Evolutionary conservation across 1,140 invertebrate genomes (phyloP).

Genomic region (Neotoxoptera formosana): DNA sequence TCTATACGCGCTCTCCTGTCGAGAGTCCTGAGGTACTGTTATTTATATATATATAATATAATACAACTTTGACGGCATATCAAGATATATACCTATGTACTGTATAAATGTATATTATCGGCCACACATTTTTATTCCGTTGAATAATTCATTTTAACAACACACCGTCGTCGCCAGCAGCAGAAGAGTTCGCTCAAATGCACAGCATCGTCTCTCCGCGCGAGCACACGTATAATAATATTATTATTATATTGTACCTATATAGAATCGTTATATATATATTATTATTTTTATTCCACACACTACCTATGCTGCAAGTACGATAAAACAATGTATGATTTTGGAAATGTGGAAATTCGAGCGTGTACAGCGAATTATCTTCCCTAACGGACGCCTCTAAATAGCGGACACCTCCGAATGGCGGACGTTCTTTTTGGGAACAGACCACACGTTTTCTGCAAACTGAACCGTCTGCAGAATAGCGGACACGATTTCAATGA

Average conservation of each 20-base stretch:
- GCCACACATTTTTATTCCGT: constrained; percentile 48
- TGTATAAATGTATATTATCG: constrained; percentile 30
- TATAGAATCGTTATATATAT: background rate
- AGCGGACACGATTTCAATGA: too few species aligned
- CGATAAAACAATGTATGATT: too few species aligned
- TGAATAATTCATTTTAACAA: constrained; percentile 53
- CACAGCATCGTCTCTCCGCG: background rate
- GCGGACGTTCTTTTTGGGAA: too few species aligned
- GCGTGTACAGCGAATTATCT: too few species aligned
- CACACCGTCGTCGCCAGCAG: too few species aligned
- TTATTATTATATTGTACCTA: background rate
- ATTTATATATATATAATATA: background rate
- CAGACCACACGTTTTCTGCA: too few species aligned
- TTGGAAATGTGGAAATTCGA: too few species aligned
- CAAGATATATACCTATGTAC: too few species aligned
- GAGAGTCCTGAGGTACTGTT: background rate
- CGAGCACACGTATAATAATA: background rate
- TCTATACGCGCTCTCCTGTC: background rate
- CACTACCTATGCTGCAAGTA: too few species aligned
- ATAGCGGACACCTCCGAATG: too few species aligned
- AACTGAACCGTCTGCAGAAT: too few species aligned
- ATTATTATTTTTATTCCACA: background rate
- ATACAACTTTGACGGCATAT: background rate
- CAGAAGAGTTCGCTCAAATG: background rate
- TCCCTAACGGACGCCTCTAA: too few species aligned